Evolutionary conservation across 2,113 vertebrate genomes (phyloP).

Genomic region (Penelope pileata): DNA sequence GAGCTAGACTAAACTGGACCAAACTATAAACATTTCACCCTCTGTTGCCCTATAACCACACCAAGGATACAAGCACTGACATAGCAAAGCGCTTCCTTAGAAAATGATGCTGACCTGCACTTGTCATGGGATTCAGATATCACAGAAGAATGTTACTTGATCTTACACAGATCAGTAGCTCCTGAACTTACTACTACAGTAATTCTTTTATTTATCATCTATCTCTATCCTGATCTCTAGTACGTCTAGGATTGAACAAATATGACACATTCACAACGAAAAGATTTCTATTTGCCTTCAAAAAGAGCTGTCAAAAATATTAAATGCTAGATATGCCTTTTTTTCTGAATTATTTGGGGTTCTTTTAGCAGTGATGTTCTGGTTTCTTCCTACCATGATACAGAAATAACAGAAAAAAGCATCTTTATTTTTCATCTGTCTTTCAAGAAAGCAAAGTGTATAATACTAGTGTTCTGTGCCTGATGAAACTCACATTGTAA

Average conservation of each 20-base stretch:
- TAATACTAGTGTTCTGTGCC: background rate
- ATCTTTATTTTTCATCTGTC: background rate
- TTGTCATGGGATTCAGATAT: background rate
- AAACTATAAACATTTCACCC: background rate
- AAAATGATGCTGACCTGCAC: background rate
- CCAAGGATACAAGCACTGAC: background rate
- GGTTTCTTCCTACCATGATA: no score
- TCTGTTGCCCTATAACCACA: background rate
- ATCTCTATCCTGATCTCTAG: background rate
- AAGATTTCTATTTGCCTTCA: background rate
- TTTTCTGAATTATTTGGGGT: background rate
- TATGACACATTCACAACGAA: background rate
- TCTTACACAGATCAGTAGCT: background rate
- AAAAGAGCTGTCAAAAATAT: background rate
- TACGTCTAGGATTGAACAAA: background rate
- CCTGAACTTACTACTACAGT: background rate
- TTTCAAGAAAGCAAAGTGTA: background rate
- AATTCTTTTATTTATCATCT: background rate
- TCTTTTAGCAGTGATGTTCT: background rate
- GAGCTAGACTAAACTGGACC: background rate
- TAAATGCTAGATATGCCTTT: rapidly evolving
- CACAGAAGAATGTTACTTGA: background rate
- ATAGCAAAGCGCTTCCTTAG: background rate
- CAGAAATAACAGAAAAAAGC: background rate
- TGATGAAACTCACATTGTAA: background rate